Percentiles rank a stretch among this genome's conserved stretches.
These are phyloP conservation scores for Diplodus puntazzo DNA, from an alignment of 2,797 vertebrate genomes.

Conservation along the genomic window DNA sequence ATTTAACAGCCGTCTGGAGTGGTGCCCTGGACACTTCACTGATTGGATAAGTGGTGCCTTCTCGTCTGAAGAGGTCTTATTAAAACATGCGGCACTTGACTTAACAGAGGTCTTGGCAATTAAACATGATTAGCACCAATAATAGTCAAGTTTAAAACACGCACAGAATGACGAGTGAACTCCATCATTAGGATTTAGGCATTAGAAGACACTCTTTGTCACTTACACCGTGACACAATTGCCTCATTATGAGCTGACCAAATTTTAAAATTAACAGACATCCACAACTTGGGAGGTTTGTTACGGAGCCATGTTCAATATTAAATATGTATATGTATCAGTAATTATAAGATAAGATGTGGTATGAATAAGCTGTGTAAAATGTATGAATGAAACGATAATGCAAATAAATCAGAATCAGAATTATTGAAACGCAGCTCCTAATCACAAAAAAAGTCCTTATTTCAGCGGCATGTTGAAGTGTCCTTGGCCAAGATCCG, in stretches of 20 bases:
- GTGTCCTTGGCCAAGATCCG: too few species aligned
- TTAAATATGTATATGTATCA: neutral
- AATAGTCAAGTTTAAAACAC: conserved; percentile 15
- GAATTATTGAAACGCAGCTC: neutral
- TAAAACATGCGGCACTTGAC: conserved; percentile 41
- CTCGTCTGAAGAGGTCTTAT: conserved; percentile 40
- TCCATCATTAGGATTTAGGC: neutral
- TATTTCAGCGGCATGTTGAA: too few species aligned
- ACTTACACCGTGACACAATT: neutral
- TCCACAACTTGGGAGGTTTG: neutral
- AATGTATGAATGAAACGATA: neutral
- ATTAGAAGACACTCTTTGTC: neutral
- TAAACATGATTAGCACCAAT: conserved; percentile 18
- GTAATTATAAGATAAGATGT: neutral
- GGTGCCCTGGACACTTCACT: conserved; percentile 42
- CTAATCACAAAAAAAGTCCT: neutral
- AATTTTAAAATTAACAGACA: neutral
- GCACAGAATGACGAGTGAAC: neutral
- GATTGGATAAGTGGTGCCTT: conserved; percentile 65
- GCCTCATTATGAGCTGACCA: neutral
- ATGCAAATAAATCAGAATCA: neutral
- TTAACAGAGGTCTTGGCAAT: conserved; percentile 34
- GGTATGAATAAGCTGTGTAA: neutral
- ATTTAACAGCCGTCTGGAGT: conserved; percentile 33
- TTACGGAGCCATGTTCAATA: neutral